Conservation (phyloP, 2,888 invertebrate genomes). For the Osmoderma eremita region DNA sequence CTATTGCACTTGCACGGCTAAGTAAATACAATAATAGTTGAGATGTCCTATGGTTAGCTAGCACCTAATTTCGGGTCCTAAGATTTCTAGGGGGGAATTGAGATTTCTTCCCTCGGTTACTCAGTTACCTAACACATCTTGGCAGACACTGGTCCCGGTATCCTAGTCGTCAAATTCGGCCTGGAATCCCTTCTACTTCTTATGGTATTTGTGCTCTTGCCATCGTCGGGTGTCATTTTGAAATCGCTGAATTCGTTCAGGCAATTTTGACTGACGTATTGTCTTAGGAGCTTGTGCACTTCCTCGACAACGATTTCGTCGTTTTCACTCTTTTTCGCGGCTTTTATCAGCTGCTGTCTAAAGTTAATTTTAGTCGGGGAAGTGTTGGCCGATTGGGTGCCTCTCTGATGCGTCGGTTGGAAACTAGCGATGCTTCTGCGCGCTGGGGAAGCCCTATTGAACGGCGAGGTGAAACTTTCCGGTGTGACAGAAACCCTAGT, state of each 20-base stretch:
- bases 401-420: conserved; percentile 63
- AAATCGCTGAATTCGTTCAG: conserved; percentile 73
- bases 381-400: conserved; percentile 68
- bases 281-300: conserved; percentile 75
- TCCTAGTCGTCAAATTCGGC: conserved; percentile 64
- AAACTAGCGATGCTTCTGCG: conserved; percentile 60
- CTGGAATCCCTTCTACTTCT: conserved; percentile 67
- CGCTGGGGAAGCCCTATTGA: conserved; percentile 58
- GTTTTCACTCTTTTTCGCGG: conserved; percentile 77
- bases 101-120: conserved; percentile 1
- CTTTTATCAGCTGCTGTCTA: conserved; percentile 76
- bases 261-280: conserved; percentile 69
- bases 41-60: not conserved
- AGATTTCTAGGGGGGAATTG: not conserved
- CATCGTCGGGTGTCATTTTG: conserved; percentile 40
- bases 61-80: conserved; percentile 11
- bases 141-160: conserved; percentile 64
- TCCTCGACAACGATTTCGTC: conserved; percentile 79
- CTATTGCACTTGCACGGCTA: conserved; percentile 18
- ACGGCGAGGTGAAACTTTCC: conserved; percentile 70
- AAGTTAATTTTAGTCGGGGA: conserved; percentile 73
- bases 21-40: not conserved
- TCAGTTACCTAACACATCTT: conserved; percentile 17
- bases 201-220: conserved; percentile 49
- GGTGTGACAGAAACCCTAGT: conserved; percentile 67